These are phyloP conservation scores for Ceyx cyanopectus DNA, from an alignment of 2,113 vertebrate species.

Conservation along the genomic window DNA sequence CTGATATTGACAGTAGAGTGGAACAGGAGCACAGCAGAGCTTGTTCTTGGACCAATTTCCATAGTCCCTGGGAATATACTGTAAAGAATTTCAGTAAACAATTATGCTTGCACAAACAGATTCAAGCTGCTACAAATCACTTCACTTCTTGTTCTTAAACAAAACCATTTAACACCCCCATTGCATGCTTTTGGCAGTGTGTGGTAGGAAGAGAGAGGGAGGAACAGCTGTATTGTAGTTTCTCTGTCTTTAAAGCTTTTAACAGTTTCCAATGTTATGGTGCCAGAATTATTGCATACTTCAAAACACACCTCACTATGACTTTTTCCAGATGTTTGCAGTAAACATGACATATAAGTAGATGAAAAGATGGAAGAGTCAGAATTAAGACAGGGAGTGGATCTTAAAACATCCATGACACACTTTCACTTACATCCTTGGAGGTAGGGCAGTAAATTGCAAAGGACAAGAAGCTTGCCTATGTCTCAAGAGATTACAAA, in stretches of 20 bases:
- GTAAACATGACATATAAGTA: not conserved
- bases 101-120: slow-evolving; percentile 41
- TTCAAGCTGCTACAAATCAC: slow-evolving; percentile 42
- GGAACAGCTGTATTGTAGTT: not conserved
- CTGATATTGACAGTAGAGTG: not conserved
- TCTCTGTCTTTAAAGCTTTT: not conserved
- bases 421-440: fast-evolving
- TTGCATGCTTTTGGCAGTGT: not conserved
- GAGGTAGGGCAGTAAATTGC: not conserved
- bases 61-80: slow-evolving; percentile 8
- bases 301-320: not conserved
- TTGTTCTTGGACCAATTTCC: slow-evolving; percentile 32
- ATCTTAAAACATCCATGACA: not conserved
- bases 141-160: slow-evolving; percentile 5
- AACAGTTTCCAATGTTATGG: not conserved
- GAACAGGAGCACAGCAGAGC: not conserved
- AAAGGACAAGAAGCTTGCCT: not conserved
- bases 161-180: not conserved
- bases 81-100: slow-evolving; percentile 44
- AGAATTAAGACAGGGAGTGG: not conserved
- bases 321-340: not conserved
- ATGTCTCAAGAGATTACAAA: not conserved
- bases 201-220: not conserved
- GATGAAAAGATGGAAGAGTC: not conserved
- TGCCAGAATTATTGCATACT: not conserved